These are phyloP conservation scores for Drosophila eohydei DNA, from an alignment of 2,888 invertebrate genomes.

Conservation along the genomic window DNA sequence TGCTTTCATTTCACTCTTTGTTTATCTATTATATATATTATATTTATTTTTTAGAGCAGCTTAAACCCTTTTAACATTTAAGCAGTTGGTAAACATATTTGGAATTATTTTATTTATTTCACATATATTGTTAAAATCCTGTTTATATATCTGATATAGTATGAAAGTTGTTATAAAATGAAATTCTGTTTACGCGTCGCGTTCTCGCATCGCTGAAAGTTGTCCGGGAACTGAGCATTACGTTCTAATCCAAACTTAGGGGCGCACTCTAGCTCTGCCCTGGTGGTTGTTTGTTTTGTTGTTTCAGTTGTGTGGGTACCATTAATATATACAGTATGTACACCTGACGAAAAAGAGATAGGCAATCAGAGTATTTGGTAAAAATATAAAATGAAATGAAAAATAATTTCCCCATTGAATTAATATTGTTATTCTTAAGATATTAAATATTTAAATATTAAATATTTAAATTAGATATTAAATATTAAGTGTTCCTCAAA, in stretches of 20 bases:
- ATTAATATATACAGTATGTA: conserved; percentile 3
- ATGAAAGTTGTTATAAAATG: too few species aligned
- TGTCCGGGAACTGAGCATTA: conserved; percentile 75
- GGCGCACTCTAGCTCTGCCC: conserved; percentile 38
- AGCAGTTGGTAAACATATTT: conserved; percentile 2
- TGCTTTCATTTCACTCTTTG: conserved; percentile 58
- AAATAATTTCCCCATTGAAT: too few species aligned
- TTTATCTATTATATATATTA: conserved; percentile 14
- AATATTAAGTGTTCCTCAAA: too few species aligned
- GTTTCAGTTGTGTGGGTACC: conserved; percentile 21
- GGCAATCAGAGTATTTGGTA: too few species aligned
- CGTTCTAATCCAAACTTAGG: conserved; percentile 69
- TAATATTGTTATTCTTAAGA: too few species aligned
- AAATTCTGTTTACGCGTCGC: conserved; percentile 10
- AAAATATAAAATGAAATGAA: too few species aligned
- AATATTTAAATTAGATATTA: too few species aligned
- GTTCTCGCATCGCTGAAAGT: conserved; percentile 72
- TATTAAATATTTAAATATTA: too few species aligned
- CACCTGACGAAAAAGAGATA: conserved; percentile 6
- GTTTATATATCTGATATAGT: neutral
- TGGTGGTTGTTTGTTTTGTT: conserved; percentile 58
- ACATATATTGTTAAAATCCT: neutral
- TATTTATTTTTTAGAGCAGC: conserved; percentile 25
- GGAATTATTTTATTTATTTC: neutral
- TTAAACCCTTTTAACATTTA: neutral